phyloP scores from a whole-genome alignment of 1,140 invertebrate genomes.

The Drosophila leontia region DNA sequence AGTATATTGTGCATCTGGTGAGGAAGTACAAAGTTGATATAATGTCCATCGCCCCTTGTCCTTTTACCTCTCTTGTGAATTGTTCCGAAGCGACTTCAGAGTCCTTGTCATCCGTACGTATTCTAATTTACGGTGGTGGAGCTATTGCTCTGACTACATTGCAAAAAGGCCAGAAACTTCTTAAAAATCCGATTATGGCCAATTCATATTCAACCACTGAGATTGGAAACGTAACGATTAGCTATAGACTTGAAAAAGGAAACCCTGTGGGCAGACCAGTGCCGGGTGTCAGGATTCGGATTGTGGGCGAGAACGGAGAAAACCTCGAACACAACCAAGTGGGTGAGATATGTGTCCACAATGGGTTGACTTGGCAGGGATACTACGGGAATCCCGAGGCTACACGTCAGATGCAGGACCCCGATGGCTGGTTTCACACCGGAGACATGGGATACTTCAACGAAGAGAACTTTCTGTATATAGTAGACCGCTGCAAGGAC shows the following conservation, averaged over 20 bases:
- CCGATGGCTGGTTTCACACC: conserved; percentile 90
- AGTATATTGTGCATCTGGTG: conserved; percentile 50
- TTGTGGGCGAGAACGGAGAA: conserved; percentile 48
- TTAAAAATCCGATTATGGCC: background rate
- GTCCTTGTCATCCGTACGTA: conserved; percentile 32
- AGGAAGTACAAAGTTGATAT: conserved; percentile 61
- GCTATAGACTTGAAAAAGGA: conserved; percentile 18
- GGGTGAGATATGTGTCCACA: conserved; percentile 83
- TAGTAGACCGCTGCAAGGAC: conserved; percentile 91
- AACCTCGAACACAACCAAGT: conserved; percentile 53
- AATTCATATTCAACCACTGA: conserved; percentile 51
- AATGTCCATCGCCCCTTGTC: conserved; percentile 26
- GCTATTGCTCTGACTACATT: background rate
- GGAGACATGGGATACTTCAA: conserved; percentile 90
- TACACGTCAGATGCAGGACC: conserved; percentile 78
- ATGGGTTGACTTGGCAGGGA: conserved; percentile 66
- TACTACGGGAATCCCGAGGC: conserved; percentile 85
- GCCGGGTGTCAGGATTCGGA: conserved; percentile 43
- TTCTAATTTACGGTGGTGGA: conserved; percentile 44
- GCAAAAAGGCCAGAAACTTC: background rate
- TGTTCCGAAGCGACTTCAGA: conserved; percentile 36
- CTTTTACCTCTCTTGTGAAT: conserved; percentile 35
- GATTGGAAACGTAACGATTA: conserved; percentile 36
- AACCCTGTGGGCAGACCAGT: conserved; percentile 44
- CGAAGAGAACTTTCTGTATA: conserved; percentile 88